phyloP scores from a whole-genome alignment of 2,797 vertebrate genomes.

The Triplophysa bombifrons region DNA sequence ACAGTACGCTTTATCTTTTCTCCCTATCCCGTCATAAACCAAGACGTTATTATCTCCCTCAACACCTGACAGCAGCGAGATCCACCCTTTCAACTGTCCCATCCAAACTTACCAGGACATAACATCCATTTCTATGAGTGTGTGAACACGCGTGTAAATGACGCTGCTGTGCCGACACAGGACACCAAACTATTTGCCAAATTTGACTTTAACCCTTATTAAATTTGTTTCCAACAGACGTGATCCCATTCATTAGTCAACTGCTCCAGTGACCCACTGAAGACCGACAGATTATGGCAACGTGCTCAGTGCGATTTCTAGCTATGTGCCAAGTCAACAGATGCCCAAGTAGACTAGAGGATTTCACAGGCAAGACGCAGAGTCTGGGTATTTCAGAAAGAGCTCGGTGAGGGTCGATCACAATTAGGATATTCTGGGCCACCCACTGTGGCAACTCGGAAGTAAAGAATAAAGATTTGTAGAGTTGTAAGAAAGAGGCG shows the following conservation, averaged over 20 bases:
- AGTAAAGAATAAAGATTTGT: not conserved
- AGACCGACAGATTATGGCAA: slow-evolving; percentile 8
- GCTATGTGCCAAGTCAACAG: slow-evolving; percentile 48
- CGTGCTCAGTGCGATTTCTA: slow-evolving; percentile 1
- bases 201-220: not conserved
- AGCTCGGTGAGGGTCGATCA: slow-evolving; percentile 40
- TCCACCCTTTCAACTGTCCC: slow-evolving; percentile 50
- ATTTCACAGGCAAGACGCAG: slow-evolving; percentile 34
- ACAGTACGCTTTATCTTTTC: not conserved
- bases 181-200: not conserved
- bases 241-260: slow-evolving; percentile 25
- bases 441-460: slow-evolving; percentile 34
- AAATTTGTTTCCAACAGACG: slow-evolving; percentile 36
- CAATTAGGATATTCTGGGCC: slow-evolving; percentile 51
- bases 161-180: not conserved
- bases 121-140: not conserved
- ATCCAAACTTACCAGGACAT: slow-evolving; percentile 32
- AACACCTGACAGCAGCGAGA: slow-evolving; percentile 33
- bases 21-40: not conserved
- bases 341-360: slow-evolving; percentile 52
- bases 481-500: not conserved
- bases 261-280: slow-evolving; percentile 46
- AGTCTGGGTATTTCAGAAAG: not conserved
- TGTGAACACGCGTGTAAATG: not conserved
- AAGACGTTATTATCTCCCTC: slow-evolving; percentile 45